Base-by-base conservation (phyloP, 1,140 invertebrate species). In the Stegodyphus dumicola region DNA sequence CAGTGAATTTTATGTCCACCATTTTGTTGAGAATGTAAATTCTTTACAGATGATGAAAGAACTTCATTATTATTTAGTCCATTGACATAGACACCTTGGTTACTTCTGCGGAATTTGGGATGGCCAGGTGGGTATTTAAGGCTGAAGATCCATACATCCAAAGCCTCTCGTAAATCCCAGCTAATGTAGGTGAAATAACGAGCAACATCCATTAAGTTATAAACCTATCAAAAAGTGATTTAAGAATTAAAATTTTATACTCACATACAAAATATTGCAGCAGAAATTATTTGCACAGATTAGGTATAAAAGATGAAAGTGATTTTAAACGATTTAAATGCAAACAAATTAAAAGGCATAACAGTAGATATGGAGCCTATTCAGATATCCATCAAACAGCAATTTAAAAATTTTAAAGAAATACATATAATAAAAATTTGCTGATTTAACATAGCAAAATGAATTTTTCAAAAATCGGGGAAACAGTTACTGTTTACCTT, bases 141-240 rank as follows among this genome's bases (percentile, higher is more conserved):
- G 1, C 70, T 76, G 52, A 88, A 88, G 11, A 88, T 88, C 60
- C 85, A 76, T 6, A 81, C 65, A 66, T 88, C 88, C 2, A 88
- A 73, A 52, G 88, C 88, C 18, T 85, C 71, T 54, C 73, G 51
- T n/a, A 88, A 49, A 73, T 88, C 88, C 88, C 88, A 88, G 76
- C 86, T 87, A 13, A 83, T 64, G 33, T 87, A 88, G 7, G 88
- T 88, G 15, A 88, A 88, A 74, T 88, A 88, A 9, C 87, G 86
- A 60, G 84, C 83, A 15, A 87, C 84, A 85, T 88, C 88, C 81
- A 88, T 88, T 17, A 87, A 54, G 18, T 85, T 87, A 17, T 86
- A 88, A 18, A 88, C 86, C 86, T 87, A 48, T 53, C 11, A 17
- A 69, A 77, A 5, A 10, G 48, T 33, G 67, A 78, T 33, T 60